Percentiles rank a stretch among this genome's conserved stretches.
These are phyloP conservation scores for Tachina lurida DNA, from an alignment of 2,888 invertebrate species.

Conservation along the genomic window DNA sequence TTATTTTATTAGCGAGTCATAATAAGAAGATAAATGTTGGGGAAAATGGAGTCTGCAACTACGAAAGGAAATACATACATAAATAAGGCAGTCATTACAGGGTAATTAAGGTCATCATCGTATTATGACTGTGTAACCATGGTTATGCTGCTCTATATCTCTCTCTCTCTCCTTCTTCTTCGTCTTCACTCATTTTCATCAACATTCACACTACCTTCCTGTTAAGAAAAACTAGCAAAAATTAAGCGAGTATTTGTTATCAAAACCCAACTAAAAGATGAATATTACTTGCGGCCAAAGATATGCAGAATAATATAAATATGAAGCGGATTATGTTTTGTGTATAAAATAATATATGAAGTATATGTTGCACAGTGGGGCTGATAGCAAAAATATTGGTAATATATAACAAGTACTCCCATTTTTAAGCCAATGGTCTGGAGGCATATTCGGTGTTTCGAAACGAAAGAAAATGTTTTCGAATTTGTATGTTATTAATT, in stretches of 20 bases:
- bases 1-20: slow-evolving; percentile 50
- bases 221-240: neutral
- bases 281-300: slow-evolving; percentile 17
- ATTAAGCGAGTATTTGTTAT: slow-evolving; percentile 41
- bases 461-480: no score
- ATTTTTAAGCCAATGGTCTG: no score
- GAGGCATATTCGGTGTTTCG: no score
- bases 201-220: no score
- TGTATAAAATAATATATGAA: neutral
- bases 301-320: slow-evolving; percentile 23
- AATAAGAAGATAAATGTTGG: slow-evolving; percentile 31
- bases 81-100: slow-evolving; percentile 67
- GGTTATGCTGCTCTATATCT: neutral
- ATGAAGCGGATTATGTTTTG: neutral
- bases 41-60: slow-evolving; percentile 24
- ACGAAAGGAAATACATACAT: slow-evolving; percentile 50
- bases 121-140: slow-evolving; percentile 59
- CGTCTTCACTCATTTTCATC: neutral
- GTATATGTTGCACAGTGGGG: neutral
- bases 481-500: no score
- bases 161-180: neutral
- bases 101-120: slow-evolving; percentile 69
- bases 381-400: no score
- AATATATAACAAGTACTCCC: no score
- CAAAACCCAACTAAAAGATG: slow-evolving; percentile 25